A percentile compares a stretch with the other conserved stretches of the same genome.
phyloP scores from a whole-genome alignment of 2,113 vertebrate species.

The Periophthalmus modestus region DNA sequence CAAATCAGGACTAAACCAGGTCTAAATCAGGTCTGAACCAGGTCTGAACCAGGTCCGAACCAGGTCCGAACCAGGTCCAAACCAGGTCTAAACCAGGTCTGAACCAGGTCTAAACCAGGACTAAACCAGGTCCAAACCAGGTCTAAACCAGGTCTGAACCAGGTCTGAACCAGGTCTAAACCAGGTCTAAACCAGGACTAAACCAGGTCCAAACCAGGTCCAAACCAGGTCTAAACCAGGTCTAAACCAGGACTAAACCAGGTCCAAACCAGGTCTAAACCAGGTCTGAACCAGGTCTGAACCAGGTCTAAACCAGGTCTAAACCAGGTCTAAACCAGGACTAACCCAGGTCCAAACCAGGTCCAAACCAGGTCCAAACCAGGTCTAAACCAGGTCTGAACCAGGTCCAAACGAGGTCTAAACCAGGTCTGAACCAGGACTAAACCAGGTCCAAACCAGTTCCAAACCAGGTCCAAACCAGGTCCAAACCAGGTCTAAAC shows the following conservation, averaged over 20 bases:
- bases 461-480: background rate
- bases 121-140: background rate
- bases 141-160: background rate
- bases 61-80: background rate
- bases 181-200: background rate
- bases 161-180: background rate
- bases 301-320: too few relatives aligned
- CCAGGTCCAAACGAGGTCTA: background rate
- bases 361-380: too few relatives aligned
- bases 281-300: background rate
- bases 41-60: background rate
- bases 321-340: too few relatives aligned
- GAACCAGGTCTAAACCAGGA: too few relatives aligned
- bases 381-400: too few relatives aligned
- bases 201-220: background rate
- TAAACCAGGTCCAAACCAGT: background rate
- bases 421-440: background rate
- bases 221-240: background rate
- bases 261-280: background rate
- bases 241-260: background rate
- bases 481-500: background rate
- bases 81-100: too few relatives aligned
- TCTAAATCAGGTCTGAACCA: background rate
- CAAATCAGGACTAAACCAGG: background rate
- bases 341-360: too few relatives aligned